Base-by-base conservation (phyloP, 1,140 invertebrate genomes). In the Cryptotermes secundus region DNA sequence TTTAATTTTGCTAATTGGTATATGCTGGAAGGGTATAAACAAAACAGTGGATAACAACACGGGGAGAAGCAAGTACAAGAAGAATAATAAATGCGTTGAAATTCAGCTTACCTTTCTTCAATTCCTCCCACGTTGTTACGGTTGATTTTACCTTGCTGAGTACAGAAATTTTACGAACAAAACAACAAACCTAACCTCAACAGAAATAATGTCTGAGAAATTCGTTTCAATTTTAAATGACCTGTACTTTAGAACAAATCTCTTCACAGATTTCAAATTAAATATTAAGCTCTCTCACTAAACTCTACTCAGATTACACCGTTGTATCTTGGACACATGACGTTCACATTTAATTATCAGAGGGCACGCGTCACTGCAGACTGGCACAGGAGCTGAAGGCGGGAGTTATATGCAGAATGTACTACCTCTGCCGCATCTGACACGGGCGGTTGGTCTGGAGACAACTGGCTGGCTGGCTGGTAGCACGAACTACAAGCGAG, bases 111-210 rank as follows among this genome's bases (percentile, higher is more conserved):
- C 59, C 59, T 72, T 72, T 72, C 59, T 72, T 72, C 59, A 72
- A 26, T 31, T 72, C 59, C 59, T 72, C 59, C 59, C 59, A 72
- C 59, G 59, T 72, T 72, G 59, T 72, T 72, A 72, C 59, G 59
- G 59, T n/a, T 72, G n/a, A 14, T 16, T 22, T 22, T 24, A 59
- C 53, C 53, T 19, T 22, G 19, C 19, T 72, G 4, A 72, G 9
- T 31, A 26, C 59, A 9, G 59, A 72, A 72, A 72, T 31, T 26
- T 72, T 1, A 26, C 59, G 31, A 26, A 72, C 6, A 14, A 72
- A 72, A n/a, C 59, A 72, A 72, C 59, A 72, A 72, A 72, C n/a
- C 59, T 31, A 72, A 72, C 59, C 26, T 72, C 59, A 72, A 72
- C 59, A 72, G 31, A 26, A 72, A 72, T 7, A 72, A 72, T n/a